Conservation (phyloP, 2,888 invertebrate genomes). For the Cyaniris semiargus region DNA sequence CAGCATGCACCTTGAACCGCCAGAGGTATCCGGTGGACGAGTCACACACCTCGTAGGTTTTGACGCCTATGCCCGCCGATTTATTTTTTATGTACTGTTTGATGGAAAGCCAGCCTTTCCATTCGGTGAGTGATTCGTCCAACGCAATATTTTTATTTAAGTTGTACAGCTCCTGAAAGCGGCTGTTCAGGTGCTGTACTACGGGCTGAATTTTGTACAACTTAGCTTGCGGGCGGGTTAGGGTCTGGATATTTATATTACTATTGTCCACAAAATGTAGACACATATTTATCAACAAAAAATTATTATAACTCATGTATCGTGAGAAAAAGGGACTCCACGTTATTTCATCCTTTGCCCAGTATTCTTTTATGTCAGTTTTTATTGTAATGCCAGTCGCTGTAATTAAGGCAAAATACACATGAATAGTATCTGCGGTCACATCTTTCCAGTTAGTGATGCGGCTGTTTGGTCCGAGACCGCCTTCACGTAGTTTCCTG, state of each 20-base stretch:
- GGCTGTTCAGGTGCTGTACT: background rate
- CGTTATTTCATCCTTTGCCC: background rate
- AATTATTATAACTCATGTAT: background rate
- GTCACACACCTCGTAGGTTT: background rate
- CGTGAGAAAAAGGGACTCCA: background rate
- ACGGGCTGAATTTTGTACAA: constrained; percentile 15
- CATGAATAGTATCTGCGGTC: background rate
- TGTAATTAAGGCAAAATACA: background rate
- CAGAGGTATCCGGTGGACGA: background rate
- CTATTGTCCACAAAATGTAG: background rate
- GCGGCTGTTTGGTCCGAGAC: background rate
- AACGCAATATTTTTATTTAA: constrained; percentile 9
- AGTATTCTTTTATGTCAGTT: background rate
- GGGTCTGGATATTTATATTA: background rate
- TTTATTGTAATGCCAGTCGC: background rate
- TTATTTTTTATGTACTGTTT: no score
- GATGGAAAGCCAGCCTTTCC: no score
- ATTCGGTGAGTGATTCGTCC: no score
- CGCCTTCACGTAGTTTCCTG: background rate
- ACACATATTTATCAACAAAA: background rate
- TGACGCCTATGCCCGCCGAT: no score
- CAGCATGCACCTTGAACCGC: constrained; percentile 15
- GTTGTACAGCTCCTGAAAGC: background rate
- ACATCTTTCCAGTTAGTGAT: no score
- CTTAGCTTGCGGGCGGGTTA: constrained; percentile 22